phyloP scores from a whole-genome alignment of 2,113 vertebrate species.

The Castor canadensis region DNA sequence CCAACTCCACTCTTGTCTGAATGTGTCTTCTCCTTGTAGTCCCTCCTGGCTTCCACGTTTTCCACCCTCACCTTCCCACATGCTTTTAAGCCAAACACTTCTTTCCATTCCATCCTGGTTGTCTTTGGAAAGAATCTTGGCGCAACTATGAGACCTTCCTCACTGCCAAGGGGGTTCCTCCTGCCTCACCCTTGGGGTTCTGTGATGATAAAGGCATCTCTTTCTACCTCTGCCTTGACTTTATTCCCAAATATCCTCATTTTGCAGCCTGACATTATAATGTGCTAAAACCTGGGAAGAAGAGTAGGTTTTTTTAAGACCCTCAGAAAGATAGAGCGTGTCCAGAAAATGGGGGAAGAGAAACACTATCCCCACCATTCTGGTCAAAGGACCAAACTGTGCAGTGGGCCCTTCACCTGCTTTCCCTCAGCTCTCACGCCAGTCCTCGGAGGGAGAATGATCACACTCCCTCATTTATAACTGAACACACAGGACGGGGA shows the following conservation, averaged over 20 bases:
- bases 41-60: background rate
- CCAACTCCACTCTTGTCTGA: fast-evolving
- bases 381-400: background rate
- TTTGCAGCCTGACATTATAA: background rate
- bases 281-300: background rate
- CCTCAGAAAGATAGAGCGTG: background rate
- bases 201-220: background rate
- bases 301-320: background rate
- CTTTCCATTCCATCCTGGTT: background rate
- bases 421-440: background rate
- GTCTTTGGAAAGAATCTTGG: background rate
- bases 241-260: background rate
- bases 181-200: background rate
- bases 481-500: background rate
- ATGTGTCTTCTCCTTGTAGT: background rate
- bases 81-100: no score
- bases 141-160: background rate
- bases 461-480: background rate
- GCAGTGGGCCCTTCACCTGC: no score
- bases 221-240: background rate
- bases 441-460: background rate
- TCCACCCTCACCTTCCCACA: no score
- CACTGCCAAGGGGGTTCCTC: background rate
- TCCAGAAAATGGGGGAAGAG: background rate
- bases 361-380: background rate